Evolutionary conservation across 2,888 invertebrate species (phyloP), one percentile per base, ranked within the genome.

Genomic region (Clistopyga incitator): DNA sequence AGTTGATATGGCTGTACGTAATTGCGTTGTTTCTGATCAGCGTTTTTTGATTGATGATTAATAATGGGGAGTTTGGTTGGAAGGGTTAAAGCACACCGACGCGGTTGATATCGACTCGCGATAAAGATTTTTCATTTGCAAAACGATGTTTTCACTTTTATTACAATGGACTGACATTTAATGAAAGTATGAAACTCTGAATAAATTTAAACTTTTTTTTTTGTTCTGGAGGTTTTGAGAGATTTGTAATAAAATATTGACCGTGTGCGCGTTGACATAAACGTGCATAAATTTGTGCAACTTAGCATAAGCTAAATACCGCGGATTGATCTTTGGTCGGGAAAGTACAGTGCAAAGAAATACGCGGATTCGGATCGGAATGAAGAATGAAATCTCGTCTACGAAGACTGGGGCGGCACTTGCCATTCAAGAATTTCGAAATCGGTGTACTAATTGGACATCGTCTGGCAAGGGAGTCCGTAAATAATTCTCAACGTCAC

Each of bases 401-500:
- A 29, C 23, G 18, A 34, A 50, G 61, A 47, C 0, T 61, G 15
- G 8, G 18, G 59, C 59, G 54, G 72, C 64, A 74, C 50, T 84
- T 74, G 74, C 65, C 79, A 71, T 74, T 82, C 72, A 72, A 64
- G 56, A 80, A 82, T 84, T 72, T 77, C 56, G 54, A 74, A 61
- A 72, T 77, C 71, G 64, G 52, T 80, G 77, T 80, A 82, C 82
- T 82, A 82, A 80, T 80, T 77, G 82, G 72, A 77, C 82, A 74
- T 81, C 76, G 82, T 78, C 80, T 80, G 80, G 80, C 52, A 11
- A 56, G 52, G 52, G 74, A 75, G 77, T 54, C 74, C 71, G 71
- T 84, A 74, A 84, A 84, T 84, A 84, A 84, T 84, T 80, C 83
- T 50, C 11, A n/a, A 68, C 67, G 59, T 80, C 71, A 74, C 61